These are phyloP conservation scores for Ecdyonurus torrentis DNA, from an alignment of 2,888 invertebrate species.

Conservation along the genomic window DNA sequence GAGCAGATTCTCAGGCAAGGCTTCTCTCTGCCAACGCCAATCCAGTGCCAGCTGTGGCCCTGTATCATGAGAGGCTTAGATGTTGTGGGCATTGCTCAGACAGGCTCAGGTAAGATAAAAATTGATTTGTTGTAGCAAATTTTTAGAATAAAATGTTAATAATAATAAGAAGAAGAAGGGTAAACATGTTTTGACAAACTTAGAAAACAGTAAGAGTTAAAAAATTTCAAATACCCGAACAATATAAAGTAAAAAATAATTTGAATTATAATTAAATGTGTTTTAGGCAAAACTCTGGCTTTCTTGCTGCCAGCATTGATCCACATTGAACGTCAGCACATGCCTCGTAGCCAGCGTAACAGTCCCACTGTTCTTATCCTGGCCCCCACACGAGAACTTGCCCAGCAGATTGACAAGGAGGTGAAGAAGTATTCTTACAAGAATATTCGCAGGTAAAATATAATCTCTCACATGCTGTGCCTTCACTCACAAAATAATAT, in stretches of 20 bases:
- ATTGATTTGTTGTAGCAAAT: too few species aligned
- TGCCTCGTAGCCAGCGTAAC: constrained; percentile 48
- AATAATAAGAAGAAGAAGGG: background rate
- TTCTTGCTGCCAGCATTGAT: constrained; percentile 84
- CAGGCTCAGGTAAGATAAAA: constrained; percentile 49
- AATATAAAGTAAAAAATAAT: too few species aligned
- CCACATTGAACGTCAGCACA: constrained; percentile 73
- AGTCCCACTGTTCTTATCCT: constrained; percentile 79
- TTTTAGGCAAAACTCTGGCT: constrained; percentile 83
- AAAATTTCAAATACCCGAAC: too few species aligned
- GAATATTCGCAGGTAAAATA: constrained; percentile 71
- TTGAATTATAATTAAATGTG: too few species aligned
- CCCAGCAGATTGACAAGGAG: constrained; percentile 83
- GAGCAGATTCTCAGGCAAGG: constrained; percentile 62
- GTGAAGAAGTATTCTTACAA: constrained; percentile 75
- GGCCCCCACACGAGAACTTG: constrained; percentile 86
- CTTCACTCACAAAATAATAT: too few species aligned
- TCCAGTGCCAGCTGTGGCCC: constrained; percentile 92
- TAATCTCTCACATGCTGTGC: too few species aligned
- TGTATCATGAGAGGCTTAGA: constrained; percentile 78
- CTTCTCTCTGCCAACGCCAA: constrained; percentile 73
- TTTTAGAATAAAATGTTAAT: background rate
- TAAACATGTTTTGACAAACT: too few species aligned
- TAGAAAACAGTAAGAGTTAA: too few species aligned
- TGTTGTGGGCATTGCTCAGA: constrained; percentile 92